Conservation (phyloP, 1,140 invertebrate genomes). For the Penaeus chinensis region DNA sequence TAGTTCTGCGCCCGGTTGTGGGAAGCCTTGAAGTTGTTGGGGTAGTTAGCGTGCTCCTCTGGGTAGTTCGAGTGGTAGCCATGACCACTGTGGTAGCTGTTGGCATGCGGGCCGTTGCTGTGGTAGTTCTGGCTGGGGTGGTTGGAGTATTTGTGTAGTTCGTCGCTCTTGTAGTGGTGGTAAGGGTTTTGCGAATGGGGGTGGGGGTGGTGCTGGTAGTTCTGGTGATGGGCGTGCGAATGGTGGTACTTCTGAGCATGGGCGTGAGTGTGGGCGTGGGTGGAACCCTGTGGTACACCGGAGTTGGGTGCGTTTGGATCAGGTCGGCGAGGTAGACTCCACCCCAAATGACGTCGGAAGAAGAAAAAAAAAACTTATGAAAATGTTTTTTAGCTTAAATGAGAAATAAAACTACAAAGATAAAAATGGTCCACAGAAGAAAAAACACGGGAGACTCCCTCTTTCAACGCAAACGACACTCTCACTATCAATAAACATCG, state of each 20-base stretch:
- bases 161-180: slow-evolving; percentile 55
- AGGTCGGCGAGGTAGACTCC: slow-evolving; percentile 46
- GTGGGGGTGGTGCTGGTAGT: slow-evolving; percentile 50
- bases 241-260: slow-evolving; percentile 40
- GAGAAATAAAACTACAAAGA: no score
- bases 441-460: no score
- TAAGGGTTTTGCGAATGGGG: slow-evolving; percentile 52
- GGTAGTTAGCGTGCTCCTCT: slow-evolving; percentile 39
- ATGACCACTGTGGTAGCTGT: slow-evolving; percentile 14
- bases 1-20: slow-evolving; percentile 27
- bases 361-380: slow-evolving; percentile 2
- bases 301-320: slow-evolving; percentile 42
- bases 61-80: slow-evolving; percentile 26
- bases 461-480: no score
- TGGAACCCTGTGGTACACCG: slow-evolving; percentile 36
- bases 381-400: background rate
- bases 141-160: slow-evolving; percentile 39
- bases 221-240: slow-evolving; percentile 34
- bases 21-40: slow-evolving; percentile 41
- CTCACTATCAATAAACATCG: no score
- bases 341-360: slow-evolving; percentile 48
- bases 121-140: slow-evolving; percentile 35
- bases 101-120: slow-evolving; percentile 46
- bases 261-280: slow-evolving; percentile 32
- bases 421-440: no score